A percentile compares a stretch with the other conserved stretches of the same genome.
These are phyloP conservation scores for Drosophila dunni DNA, from an alignment of 1,140 invertebrate genomes.

Conservation along the genomic window DNA sequence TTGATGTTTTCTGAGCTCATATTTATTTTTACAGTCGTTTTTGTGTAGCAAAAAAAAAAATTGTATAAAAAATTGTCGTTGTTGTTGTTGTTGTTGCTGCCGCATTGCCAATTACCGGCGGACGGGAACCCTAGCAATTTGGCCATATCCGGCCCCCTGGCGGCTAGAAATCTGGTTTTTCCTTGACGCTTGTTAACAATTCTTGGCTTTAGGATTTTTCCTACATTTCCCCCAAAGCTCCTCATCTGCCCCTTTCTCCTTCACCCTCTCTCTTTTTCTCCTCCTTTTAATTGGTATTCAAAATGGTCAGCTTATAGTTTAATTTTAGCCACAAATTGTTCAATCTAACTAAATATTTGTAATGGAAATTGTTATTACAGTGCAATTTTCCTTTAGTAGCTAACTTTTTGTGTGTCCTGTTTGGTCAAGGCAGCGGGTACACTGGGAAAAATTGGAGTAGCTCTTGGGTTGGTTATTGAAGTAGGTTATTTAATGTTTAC, in stretches of 20 bases:
- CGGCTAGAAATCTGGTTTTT: conserved; percentile 71
- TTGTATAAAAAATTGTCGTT: conserved; percentile 46
- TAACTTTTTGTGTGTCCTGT: conserved; percentile 27
- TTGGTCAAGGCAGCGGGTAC: conserved; percentile 43
- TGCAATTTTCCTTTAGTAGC: conserved; percentile 20
- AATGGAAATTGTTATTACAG: conserved; percentile 45
- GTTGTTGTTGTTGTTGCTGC: conserved; percentile 45
- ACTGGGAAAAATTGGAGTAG: too few relatives aligned
- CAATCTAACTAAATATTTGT: conserved; percentile 46
- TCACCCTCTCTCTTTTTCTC: background rate
- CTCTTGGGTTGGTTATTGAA: too few relatives aligned
- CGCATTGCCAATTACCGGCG: conserved; percentile 79
- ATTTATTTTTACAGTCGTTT: conserved; percentile 66
- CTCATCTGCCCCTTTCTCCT: background rate
- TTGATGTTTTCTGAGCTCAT: conserved; percentile 54
- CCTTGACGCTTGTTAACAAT: conserved; percentile 54
- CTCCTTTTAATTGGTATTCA: conserved; percentile 25
- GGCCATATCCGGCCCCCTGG: conserved; percentile 79
- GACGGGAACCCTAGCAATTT: conserved; percentile 79
- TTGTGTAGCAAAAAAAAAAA: conserved; percentile 40
- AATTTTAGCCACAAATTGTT: conserved; percentile 43
- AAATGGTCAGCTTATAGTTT: conserved; percentile 22
- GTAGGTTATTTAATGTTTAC: too few relatives aligned
- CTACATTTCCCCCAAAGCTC: conserved; percentile 48
- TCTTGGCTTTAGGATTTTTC: conserved; percentile 44